Evolutionary conservation across 2,113 vertebrate species (phyloP).

Genomic region (Antennarius striatus): DNA sequence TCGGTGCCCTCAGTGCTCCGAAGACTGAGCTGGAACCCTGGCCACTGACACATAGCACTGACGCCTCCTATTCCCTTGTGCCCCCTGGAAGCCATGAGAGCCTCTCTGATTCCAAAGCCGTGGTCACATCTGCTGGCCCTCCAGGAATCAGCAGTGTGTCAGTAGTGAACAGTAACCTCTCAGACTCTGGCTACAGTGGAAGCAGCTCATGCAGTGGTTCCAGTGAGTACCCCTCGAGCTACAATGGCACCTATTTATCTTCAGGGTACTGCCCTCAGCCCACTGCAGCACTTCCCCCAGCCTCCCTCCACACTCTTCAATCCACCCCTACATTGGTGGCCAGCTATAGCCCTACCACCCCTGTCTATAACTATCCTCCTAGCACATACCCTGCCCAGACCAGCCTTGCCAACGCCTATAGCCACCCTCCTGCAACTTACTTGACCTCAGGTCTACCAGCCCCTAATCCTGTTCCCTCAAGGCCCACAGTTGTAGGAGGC

Average conservation of each 20-base stretch:
- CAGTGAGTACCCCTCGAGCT: slow-evolving; percentile 85
- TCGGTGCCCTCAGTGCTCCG: slow-evolving; percentile 84
- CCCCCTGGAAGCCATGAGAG: slow-evolving; percentile 84
- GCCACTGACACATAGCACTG: slow-evolving; percentile 82
- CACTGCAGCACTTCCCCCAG: slow-evolving; percentile 80
- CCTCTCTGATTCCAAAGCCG: slow-evolving; percentile 82
- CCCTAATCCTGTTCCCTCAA: slow-evolving; percentile 84
- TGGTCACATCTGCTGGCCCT: slow-evolving; percentile 73
- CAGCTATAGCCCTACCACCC: slow-evolving; percentile 84
- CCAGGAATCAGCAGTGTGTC: slow-evolving; percentile 81
- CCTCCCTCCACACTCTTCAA: slow-evolving; percentile 80
- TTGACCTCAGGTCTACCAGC: slow-evolving; percentile 85
- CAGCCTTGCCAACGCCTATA: slow-evolving; percentile 82
- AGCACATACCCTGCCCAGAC: slow-evolving; percentile 78
- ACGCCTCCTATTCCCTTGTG: slow-evolving; percentile 83
- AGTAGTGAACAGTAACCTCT: slow-evolving; percentile 81
- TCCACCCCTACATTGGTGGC: slow-evolving; percentile 83
- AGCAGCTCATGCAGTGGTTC: slow-evolving; percentile 79
- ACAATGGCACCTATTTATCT: slow-evolving; percentile 89
- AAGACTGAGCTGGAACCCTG: slow-evolving; percentile 91
- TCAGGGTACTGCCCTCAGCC: slow-evolving; percentile 90
- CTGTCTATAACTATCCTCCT: slow-evolving; percentile 88
- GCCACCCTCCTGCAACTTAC: slow-evolving; percentile 85
- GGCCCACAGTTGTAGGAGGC: slow-evolving; percentile 82
- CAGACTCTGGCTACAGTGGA: slow-evolving; percentile 88